A percentile compares a stretch with the other conserved stretches of the same genome.
These are phyloP conservation scores for Microtus pennsylvanicus DNA, from an alignment of 2,113 vertebrate species.

Conservation along the genomic window DNA sequence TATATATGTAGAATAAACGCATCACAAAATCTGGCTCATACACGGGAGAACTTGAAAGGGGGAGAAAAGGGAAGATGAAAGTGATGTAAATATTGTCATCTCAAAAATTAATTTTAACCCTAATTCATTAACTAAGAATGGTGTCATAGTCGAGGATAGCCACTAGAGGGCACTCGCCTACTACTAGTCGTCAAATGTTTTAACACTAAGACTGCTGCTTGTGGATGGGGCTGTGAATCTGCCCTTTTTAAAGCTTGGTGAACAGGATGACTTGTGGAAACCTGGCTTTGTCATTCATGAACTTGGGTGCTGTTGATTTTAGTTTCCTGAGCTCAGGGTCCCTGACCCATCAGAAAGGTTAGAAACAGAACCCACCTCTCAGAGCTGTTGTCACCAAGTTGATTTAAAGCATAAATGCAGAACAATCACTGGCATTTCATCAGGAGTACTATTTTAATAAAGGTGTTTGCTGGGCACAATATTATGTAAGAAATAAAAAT, in stretches of 20 bases:
- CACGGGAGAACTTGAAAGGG: neutral
- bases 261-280: neutral
- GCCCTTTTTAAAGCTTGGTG: neutral
- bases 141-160: neutral
- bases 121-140: neutral
- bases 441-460: conserved; percentile 38
- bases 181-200: neutral
- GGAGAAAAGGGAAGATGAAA: neutral
- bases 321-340: neutral
- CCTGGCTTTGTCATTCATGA: neutral
- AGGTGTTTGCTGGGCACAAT: neutral
- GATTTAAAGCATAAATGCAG: neutral
- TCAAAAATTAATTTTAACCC: neutral
- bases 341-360: neutral
- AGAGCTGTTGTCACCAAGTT: neutral
- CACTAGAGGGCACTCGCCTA: conserved; percentile 52
- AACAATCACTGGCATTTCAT: neutral
- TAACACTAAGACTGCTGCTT: no score
- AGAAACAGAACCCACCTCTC: neutral
- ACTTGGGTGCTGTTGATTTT: neutral
- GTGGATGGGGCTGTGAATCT: neutral
- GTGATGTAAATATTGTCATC: neutral
- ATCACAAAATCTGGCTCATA: neutral
- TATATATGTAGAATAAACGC: neutral
- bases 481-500: neutral